Evolutionary conservation across 1,140 invertebrate genomes (phyloP).

Genomic region (Drosophila saltans): DNA sequence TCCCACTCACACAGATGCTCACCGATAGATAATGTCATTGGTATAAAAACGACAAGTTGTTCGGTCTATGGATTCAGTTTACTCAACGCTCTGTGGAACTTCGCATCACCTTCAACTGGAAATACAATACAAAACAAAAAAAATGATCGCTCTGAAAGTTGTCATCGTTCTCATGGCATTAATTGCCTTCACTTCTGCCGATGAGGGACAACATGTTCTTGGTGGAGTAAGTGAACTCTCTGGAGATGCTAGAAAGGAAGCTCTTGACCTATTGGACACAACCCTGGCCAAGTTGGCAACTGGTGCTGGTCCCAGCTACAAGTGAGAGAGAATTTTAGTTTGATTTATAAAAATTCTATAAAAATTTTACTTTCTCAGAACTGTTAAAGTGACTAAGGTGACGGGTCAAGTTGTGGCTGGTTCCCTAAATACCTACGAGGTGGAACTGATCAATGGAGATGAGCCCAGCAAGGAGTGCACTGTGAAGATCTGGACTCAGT

Average conservation of each 20-base stretch:
- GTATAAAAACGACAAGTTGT: no score
- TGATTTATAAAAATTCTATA: neutral
- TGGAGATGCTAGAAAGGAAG: neutral
- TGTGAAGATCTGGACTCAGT: constrained; percentile 52
- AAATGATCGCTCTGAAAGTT: no score
- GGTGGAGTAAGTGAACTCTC: neutral
- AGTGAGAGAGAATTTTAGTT: constrained; percentile 23
- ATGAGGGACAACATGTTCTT: no score
- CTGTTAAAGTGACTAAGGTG: constrained; percentile 50
- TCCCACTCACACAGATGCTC: no score
- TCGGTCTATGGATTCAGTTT: no score
- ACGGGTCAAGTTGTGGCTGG: constrained; percentile 60
- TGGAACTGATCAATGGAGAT: constrained; percentile 53
- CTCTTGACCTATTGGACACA: constrained; percentile 3
- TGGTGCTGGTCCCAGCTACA: constrained; percentile 14
- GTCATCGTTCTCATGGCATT: no score
- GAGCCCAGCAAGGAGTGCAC: constrained; percentile 41
- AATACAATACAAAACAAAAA: no score
- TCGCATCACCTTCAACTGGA: no score
- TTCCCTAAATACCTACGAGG: constrained; percentile 44
- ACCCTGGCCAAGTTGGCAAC: neutral
- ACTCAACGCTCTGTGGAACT: no score
- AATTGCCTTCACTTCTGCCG: no score
- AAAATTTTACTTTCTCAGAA: constrained; percentile 18
- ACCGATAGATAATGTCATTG: no score